Base-by-base conservation (phyloP, 2,888 invertebrate genomes). In the Disparrhopalites patrizii region DNA sequence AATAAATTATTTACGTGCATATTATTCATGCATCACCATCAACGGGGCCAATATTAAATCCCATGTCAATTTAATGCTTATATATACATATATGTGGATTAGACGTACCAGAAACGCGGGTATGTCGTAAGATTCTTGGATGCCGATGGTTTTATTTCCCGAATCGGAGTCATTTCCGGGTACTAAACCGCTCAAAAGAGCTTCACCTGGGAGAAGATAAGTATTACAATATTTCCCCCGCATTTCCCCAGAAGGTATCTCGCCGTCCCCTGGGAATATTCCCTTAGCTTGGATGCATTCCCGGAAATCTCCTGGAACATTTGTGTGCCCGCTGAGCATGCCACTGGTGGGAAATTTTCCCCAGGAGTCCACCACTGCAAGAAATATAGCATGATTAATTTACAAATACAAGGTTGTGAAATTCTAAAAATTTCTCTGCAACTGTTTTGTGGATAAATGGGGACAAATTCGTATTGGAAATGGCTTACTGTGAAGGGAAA, bases 341-440 rank as follows among this genome's bases (percentile, higher is more conserved):
- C 62, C 62, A 18, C 33, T 20, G 15, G 40, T 15, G 3, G 61
- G 62, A 33, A 62, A 50, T 25, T 62, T 62, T 8, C 62, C 62
- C 62, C 62, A 62, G 8, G 62, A 27, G 30, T 62, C 62, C 7
- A 62, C 18, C 62, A 62, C 62, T 62, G 36, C 8, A 15, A 15
- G 15, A 33, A 33, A 33, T 33, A 33, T 10, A 10, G 7, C 15
- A 33, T 33, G 7, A 33, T 33, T 10, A 33, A 33, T 10, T 33
- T 10, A 33, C 15, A 33, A 33, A 33, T 33, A 33, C n/a, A n/a
- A n/a, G n/a, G n/a, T n/a, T n/a, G n/a, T n/a, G n/a, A n/a, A n/a
- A n/a, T n/a, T n/a, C n/a, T n/a, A n/a, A n/a, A n/a, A n/a, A n/a
- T n/a, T n/a, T n/a, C n/a, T n/a, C n/a, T n/a, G n/a, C n/a, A n/a